These are phyloP conservation scores for Isoperla grammatica DNA, from an alignment of 2,888 invertebrate species.

Conservation along the genomic window DNA sequence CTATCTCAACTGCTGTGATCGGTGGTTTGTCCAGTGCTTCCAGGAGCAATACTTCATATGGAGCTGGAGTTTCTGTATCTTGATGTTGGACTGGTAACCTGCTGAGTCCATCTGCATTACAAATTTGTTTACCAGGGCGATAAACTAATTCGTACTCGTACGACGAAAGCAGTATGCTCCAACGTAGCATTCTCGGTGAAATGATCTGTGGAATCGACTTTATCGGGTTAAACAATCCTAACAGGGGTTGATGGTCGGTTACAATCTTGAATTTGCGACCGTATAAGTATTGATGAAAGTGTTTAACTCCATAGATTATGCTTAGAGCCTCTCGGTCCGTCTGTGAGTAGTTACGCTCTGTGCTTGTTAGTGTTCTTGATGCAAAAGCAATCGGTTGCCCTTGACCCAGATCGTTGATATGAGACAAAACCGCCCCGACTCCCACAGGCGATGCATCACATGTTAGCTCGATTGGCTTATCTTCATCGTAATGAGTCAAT, in stretches of 20 bases:
- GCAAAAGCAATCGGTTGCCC: constrained; percentile 38
- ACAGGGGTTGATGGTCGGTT: constrained; percentile 32
- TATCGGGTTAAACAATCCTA: constrained; percentile 31
- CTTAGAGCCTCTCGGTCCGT: constrained; percentile 38
- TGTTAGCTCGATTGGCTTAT: constrained; percentile 23
- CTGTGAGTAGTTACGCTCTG: constrained; percentile 37
- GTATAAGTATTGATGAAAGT: constrained; percentile 42
- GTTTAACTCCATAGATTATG: constrained; percentile 40
- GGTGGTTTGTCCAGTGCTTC: too few relatives aligned
- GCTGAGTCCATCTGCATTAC: constrained; percentile 24
- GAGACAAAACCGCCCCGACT: constrained; percentile 35
- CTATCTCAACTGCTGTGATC: too few relatives aligned
- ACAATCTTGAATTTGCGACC: constrained; percentile 35
- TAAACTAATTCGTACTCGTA: constrained; percentile 8
- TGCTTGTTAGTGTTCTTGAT: constrained; percentile 34
- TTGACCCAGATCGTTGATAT: constrained; percentile 34
- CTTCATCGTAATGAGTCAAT: constrained; percentile 28
- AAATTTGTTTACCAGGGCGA: background rate
- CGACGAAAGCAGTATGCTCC: background rate
- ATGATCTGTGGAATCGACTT: constrained; percentile 25
- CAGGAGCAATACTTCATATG: too few relatives aligned
- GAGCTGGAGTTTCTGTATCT: too few relatives aligned
- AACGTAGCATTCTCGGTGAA: constrained; percentile 1
- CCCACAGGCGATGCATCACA: constrained; percentile 33
- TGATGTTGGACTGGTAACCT: background rate